phyloP scores from a whole-genome alignment of 2,888 invertebrate genomes.

The Drosophila subsilvestris region DNA sequence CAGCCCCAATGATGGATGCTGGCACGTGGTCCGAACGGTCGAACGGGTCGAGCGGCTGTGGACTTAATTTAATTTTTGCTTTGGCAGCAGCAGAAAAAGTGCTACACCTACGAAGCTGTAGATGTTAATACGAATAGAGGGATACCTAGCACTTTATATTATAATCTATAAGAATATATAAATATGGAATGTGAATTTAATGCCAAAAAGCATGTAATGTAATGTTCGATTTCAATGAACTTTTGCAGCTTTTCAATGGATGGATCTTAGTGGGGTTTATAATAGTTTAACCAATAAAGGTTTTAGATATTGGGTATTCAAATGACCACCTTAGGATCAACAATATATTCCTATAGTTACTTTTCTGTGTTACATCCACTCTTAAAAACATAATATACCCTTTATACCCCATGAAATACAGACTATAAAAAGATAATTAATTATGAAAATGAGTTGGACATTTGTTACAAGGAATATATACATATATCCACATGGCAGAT shows the following conservation, averaged over 20 bases:
- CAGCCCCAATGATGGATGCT: constrained; percentile 37
- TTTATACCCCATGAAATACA: not conserved
- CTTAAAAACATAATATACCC: not conserved
- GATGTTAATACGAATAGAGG: not conserved
- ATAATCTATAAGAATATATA: too few species aligned
- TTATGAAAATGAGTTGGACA: constrained; percentile 38
- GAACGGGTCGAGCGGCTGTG: constrained; percentile 10
- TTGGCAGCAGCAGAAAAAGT: constrained; percentile 21
- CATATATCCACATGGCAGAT: too few species aligned
- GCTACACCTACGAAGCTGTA: not conserved
- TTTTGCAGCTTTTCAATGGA: too few species aligned
- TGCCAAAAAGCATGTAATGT: too few species aligned
- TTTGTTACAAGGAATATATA: constrained; percentile 5
- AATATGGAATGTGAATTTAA: not conserved
- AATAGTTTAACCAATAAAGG: too few species aligned
- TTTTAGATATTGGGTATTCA: not conserved
- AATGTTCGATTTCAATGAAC: too few species aligned
- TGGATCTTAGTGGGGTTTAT: too few species aligned
- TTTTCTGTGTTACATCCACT: not conserved
- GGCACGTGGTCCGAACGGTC: constrained; percentile 52
- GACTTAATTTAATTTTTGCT: constrained; percentile 28
- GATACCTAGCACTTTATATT: not conserved
- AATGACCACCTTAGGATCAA: too few species aligned
- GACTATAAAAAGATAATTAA: constrained; percentile 24
- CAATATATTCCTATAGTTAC: not conserved